These are phyloP conservation scores for Phoebastria nigripes DNA, from an alignment of 2,797 vertebrate genomes.

Conservation along the genomic window DNA sequence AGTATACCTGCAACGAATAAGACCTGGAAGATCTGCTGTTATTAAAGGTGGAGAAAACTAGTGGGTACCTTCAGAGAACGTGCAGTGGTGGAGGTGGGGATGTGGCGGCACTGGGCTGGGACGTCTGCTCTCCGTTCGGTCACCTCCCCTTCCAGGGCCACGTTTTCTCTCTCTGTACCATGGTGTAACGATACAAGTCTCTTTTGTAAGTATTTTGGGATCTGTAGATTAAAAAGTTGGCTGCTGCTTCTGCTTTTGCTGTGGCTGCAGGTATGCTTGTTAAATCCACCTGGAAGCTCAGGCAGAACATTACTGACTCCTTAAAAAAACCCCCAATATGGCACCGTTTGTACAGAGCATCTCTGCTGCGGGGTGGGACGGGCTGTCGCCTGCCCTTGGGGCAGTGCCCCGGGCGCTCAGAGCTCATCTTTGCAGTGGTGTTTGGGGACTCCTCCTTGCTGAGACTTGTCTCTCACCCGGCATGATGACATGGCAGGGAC, in stretches of 20 bases:
- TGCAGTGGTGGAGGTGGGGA: not conserved
- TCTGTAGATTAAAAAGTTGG: not conserved
- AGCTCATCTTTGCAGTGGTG: not conserved
- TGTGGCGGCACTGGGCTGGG: not conserved
- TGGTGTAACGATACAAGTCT: not conserved
- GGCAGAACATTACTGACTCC: not conserved
- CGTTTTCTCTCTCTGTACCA: not conserved
- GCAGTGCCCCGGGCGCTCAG: not conserved
- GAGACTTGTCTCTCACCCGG: not conserved
- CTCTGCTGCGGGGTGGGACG: not conserved
- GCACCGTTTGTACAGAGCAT: rapidly evolving
- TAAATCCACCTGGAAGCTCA: not conserved
- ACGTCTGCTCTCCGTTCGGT: not conserved
- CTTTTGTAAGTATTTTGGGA: not conserved
- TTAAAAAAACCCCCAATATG: rapidly evolving
- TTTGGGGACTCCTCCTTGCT: not conserved
- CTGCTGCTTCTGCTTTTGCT: not conserved
- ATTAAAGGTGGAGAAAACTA: not conserved
- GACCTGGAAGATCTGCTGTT: not conserved
- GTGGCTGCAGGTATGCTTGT: not conserved
- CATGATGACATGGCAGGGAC: not conserved
- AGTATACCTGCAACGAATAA: not conserved
- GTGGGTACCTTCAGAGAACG: not conserved
- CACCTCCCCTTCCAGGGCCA: not conserved
- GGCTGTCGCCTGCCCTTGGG: not conserved